Base-by-base conservation (phyloP, 2,113 vertebrate species). In the Takifugu flavidus region DNA sequence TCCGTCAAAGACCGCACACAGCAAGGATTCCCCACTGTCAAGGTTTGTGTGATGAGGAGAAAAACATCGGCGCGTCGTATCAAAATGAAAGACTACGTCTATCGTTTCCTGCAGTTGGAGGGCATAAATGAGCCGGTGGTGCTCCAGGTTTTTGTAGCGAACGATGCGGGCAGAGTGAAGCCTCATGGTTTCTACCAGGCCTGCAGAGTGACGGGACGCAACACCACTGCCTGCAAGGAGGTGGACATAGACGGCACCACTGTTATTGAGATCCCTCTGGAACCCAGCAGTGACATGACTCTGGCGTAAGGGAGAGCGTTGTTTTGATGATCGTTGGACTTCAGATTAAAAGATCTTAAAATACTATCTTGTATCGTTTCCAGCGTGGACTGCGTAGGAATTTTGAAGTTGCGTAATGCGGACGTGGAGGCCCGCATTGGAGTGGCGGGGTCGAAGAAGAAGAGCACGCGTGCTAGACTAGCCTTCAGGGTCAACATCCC, bases 121-220 rank as follows among this genome's bases (percentile, higher is more conserved):
- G 96, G 96, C 56, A 92, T 96, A 75, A 96, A 86, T 26, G 96
- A 99, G 78, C 91, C 95, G 3, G 96, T 96, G 77, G 91, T 96
- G 67, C 92, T 99, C 55, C 97, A 98, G 80, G 94, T 99, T n/a
- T 99, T 99, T 62, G 97, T 99, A 77, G 97, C 96, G 1, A 98
- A 96, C 13, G 97, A 99, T 75, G 93, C 96, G 0, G 97, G 96
- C 20, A 92, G 96, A 44, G 95, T 99, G 80, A 98, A 98, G 79
- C 96, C 97, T 0, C 97, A 99, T 0, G 97, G 97, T 20, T 99
- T 99, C 90, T 99, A 99, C 87, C 97, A 99, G 90, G 96, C 97
- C 42, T 99, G 97, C 79, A 91, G 93, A 65, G 96, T 99, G 6
- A 99, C 96, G 0, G 97, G 97, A 6, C 92, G 96, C 67, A 99